Evolutionary conservation across 2,888 invertebrate species (phyloP), one percentile per base, ranked within the genome.

Genomic region (Nipponacmea schrenckii): DNA sequence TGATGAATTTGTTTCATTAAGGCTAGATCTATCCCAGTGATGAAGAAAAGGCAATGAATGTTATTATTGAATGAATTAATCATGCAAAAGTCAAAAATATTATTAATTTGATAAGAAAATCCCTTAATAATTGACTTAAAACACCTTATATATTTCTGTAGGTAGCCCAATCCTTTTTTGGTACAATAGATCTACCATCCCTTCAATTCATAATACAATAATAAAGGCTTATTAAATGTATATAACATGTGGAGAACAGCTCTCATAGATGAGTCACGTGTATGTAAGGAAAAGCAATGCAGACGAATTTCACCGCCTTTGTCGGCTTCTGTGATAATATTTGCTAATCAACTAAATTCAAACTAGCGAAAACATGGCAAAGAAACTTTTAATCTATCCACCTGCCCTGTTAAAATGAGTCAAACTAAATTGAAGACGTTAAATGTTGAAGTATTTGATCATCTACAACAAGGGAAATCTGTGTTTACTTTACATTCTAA

Each of bases 401-500:
- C 56, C 56, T 56, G 56, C 24, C 24, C 39, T 39, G 39, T 39
- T 5, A 7, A 39, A 39, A 39, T 39, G 39, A 39, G 10, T 5
- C 39, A 39, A 39, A 5, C 7, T 39, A 39, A 39, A 39, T 39
- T 39, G 39, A 39, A 39, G 39, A 39, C 39, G 39, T 39, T 39
- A 39, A 39, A 39, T 39, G 39, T 39, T 39, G 39, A 39, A 39
- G 39, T 39, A 39, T 39, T 39, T 39, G 39, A 39, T 39, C 39
- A 39, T 10, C 39, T 7, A 39, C 39, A 39, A 39, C 39, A 39
- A 39, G 56, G 24, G 48, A 67, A 63, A 39, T 48, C 71, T 24
- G 50, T 67, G 46, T 71, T 67, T 63, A 64, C 71, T 67, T 67
- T 63, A 63, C 67, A 64, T 67, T 70, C 45, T 48, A 71, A 24